A percentile compares a stretch with the other conserved stretches of the same genome.
These are phyloP conservation scores for Ichneumoninae sp. DNA, from an alignment of 2,888 invertebrate species.

Conservation along the genomic window DNA sequence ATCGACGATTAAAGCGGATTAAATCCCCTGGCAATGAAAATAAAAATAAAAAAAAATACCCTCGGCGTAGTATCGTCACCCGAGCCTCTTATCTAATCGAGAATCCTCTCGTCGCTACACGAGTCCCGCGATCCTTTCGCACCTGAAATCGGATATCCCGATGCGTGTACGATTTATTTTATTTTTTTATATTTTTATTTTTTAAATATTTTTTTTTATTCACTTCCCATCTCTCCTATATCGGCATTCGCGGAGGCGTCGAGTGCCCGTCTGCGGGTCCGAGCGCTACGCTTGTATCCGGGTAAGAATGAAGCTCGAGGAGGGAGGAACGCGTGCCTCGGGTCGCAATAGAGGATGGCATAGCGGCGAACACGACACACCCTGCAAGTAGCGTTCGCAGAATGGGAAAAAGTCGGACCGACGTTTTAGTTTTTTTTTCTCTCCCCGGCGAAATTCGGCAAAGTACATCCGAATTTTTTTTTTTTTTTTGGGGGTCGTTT, in stretches of 20 bases:
- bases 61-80: neutral
- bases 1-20: neutral
- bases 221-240: neutral
- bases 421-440: neutral
- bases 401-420: neutral
- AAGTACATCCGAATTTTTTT: neutral
- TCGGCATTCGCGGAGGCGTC: neutral
- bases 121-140: neutral
- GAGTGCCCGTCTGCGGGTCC: neutral
- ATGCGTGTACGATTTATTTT: too few relatives aligned
- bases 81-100: neutral
- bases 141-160: neutral
- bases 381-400: constrained; percentile 9
- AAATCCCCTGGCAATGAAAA: neutral
- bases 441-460: neutral
- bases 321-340: constrained; percentile 1
- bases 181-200: too few relatives aligned
- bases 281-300: neutral
- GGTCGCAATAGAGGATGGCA: neutral
- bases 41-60: neutral
- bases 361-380: constrained; percentile 30
- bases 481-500: neutral
- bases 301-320: neutral
- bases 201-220: neutral
- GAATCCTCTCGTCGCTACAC: neutral